Conservation (phyloP, 1,140 invertebrate species). For the Maniola jurtina region DNA sequence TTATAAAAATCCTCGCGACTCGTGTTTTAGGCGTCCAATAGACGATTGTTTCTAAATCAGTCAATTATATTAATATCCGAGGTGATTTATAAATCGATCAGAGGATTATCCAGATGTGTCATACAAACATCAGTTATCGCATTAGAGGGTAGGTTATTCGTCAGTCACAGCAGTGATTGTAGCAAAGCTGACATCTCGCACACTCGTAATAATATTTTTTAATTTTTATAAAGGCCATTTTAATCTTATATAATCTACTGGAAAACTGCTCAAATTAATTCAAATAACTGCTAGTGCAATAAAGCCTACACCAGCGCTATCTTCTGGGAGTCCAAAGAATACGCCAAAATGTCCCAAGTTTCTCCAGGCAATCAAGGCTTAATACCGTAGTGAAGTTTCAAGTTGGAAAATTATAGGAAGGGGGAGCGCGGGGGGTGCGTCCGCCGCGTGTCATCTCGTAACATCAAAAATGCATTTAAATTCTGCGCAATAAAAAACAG, state of each 20-base stretch:
- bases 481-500: constrained; percentile 78
- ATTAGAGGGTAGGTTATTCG: too few relatives aligned
- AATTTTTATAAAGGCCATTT: neutral
- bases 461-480: constrained; percentile 80
- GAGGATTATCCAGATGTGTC: too few relatives aligned
- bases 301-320: constrained; percentile 66
- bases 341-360: constrained; percentile 77
- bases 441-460: constrained; percentile 77
- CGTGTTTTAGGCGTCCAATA: too few relatives aligned
- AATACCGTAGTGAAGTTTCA: constrained; percentile 77
- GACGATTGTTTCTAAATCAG: too few relatives aligned
- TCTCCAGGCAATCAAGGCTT: constrained; percentile 78
- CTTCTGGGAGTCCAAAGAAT: constrained; percentile 76
- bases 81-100: too few relatives aligned
- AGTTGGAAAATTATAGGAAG: constrained; percentile 77
- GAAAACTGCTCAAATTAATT: constrained; percentile 54
- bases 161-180: too few relatives aligned
- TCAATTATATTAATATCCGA: too few relatives aligned
- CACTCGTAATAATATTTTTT: too few relatives aligned
- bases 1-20: too few relatives aligned
- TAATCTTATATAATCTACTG: neutral
- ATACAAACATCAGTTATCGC: too few relatives aligned
- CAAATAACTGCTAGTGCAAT: constrained; percentile 67
- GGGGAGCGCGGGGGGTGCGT: constrained; percentile 52
- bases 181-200: too few relatives aligned